These are phyloP conservation scores for Colinus virginianus DNA, from an alignment of 2,113 vertebrate species.

Conservation along the genomic window DNA sequence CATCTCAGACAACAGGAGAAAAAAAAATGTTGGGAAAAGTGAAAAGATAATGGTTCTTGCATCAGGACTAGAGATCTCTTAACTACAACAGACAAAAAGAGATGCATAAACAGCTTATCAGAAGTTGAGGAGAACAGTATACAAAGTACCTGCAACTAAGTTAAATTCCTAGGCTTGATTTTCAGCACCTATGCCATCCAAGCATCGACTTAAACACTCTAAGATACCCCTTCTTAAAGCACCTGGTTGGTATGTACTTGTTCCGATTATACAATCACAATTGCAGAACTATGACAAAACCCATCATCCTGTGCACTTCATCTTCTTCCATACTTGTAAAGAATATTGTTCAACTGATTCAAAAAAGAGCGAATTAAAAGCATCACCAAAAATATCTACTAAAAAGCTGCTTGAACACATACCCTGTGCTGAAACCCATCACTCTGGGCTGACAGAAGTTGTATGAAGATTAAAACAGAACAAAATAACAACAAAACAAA, in stretches of 20 bases:
- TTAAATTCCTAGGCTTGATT: neutral
- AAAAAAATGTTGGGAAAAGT: neutral
- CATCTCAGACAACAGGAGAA: neutral
- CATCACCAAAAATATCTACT: conserved; percentile 5
- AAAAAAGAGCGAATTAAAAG: conserved; percentile 29
- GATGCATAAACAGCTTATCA: neutral
- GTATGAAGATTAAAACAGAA: neutral
- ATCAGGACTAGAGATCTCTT: neutral
- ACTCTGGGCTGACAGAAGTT: neutral
- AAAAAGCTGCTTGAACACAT: conserved; percentile 15
- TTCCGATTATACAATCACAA: neutral
- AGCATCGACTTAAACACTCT: neutral
- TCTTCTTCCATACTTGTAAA: neutral
- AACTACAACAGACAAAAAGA: neutral
- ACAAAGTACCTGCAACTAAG: neutral
- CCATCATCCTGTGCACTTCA: neutral
- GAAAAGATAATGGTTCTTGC: neutral
- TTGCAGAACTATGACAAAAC: neutral
- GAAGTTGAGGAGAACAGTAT: fast-evolving
- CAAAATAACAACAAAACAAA: neutral
- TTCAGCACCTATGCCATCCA: neutral
- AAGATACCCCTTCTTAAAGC: neutral
- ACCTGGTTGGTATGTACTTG: fast-evolving
- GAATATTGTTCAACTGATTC: neutral
- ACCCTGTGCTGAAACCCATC: neutral